Evolutionary conservation across 2,113 vertebrate species (phyloP).

Genomic region (Lamprologus tigripictilis): DNA sequence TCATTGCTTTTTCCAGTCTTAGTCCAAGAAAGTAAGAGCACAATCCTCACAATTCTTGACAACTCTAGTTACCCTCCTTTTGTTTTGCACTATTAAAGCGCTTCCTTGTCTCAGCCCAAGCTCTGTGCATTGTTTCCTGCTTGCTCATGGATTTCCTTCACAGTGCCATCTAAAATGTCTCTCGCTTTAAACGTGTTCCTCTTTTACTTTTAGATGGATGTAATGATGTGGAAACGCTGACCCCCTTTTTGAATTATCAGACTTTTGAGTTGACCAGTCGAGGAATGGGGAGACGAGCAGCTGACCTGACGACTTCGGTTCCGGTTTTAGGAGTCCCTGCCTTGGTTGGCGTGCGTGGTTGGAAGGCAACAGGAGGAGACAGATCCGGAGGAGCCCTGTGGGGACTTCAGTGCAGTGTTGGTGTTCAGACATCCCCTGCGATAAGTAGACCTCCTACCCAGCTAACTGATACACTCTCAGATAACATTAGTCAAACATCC

Average conservation of each 20-base stretch:
- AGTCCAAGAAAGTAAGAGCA: not conserved
- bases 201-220: slow-evolving; percentile 45
- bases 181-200: slow-evolving; percentile 34
- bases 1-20: not conserved
- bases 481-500: slow-evolving; percentile 18
- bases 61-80: not conserved
- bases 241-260: not conserved
- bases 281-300: slow-evolving; percentile 71
- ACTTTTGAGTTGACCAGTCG: slow-evolving; percentile 14
- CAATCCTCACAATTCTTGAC: not conserved
- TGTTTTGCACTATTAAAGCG: not conserved
- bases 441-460: slow-evolving; percentile 39
- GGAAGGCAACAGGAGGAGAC: slow-evolving; percentile 55
- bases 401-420: slow-evolving; percentile 65
- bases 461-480: slow-evolving; percentile 18
- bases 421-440: slow-evolving; percentile 69
- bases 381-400: slow-evolving; percentile 44
- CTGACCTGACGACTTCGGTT: slow-evolving; percentile 67
- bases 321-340: slow-evolving; percentile 69
- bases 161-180: not conserved
- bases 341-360: slow-evolving; percentile 60
- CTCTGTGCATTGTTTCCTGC: slow-evolving; percentile 27
- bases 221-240: slow-evolving; percentile 24
- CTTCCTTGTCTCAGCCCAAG: not conserved
- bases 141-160: slow-evolving; percentile 10